Conservation (phyloP, 2,797 vertebrate species). For the Ptychadena robeensis region DNA sequence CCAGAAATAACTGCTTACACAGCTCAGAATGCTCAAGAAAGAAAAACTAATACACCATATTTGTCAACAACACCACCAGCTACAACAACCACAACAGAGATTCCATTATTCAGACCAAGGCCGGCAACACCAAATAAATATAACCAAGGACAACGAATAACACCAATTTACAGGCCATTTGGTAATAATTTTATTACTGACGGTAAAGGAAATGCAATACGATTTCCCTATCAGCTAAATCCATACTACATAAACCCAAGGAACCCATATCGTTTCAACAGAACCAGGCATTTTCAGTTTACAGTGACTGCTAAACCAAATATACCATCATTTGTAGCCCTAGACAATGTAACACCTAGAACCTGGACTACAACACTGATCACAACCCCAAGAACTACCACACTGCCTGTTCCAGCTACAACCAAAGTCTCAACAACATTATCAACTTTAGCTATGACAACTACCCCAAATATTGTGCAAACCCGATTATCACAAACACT, state of each 20-base stretch:
- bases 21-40: conserved; percentile 62
- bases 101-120: conserved; percentile 58
- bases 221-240: conserved; percentile 61
- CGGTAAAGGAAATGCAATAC: conserved; percentile 63
- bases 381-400: conserved; percentile 47
- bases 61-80: conserved; percentile 9
- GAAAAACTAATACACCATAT: conserved; percentile 26
- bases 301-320: conserved; percentile 60
- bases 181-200: conserved; percentile 77
- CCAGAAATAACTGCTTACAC: conserved; percentile 67
- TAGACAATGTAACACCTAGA: conserved; percentile 56
- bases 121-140: conserved; percentile 44
- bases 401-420: conserved; percentile 58
- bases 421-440: conserved; percentile 10
- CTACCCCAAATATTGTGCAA: conserved; percentile 43
- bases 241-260: conserved; percentile 65
- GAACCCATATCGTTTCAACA: conserved; percentile 67
- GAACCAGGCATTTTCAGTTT: conserved; percentile 65
- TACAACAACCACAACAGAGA: conserved; percentile 60
- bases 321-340: conserved; percentile 26
- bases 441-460: conserved; percentile 11
- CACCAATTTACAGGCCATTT: conserved; percentile 64
- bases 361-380: conserved; percentile 62
- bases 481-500: conserved; percentile 45
- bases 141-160: conserved; percentile 53